Conservation (phyloP, 2,797 vertebrate genomes). For the Anguilla pacifica region DNA sequence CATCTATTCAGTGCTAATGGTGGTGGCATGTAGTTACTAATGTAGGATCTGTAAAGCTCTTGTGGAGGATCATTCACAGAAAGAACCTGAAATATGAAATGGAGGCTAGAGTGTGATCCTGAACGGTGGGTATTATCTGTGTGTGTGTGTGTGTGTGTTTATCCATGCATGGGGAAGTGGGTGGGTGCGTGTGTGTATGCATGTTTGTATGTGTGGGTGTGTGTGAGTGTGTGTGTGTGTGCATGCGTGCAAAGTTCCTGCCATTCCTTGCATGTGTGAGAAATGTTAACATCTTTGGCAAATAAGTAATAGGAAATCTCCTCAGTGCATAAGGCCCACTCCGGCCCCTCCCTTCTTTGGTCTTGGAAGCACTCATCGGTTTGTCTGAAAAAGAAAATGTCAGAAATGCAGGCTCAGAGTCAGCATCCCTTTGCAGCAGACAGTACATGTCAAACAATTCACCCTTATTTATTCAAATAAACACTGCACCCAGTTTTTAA, state of each 20-base stretch:
- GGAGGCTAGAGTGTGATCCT: neutral
- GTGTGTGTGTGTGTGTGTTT: neutral
- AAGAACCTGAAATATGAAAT: neutral
- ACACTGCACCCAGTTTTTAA: neutral
- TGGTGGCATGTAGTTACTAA: neutral
- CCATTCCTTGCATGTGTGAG: neutral
- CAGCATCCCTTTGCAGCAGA: neutral
- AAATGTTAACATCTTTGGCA: constrained; percentile 28
- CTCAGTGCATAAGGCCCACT: neutral
- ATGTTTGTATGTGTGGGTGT: neutral
- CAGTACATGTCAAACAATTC: neutral
- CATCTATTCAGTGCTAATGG: neutral
- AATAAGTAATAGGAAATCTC: neutral
- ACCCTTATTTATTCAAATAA: neutral
- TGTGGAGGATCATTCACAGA: neutral
- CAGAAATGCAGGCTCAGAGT: constrained; percentile 4
- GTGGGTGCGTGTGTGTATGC: neutral
- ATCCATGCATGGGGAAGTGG: too few relatives aligned
- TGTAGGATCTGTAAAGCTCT: neutral
- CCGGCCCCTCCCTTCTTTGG: neutral
- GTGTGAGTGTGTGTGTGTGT: constrained; percentile 13
- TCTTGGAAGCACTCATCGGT: constrained; percentile 40
- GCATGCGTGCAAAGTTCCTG: neutral
- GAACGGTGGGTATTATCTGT: neutral
- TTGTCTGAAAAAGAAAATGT: constrained; percentile 52